Percentiles rank a stretch among this genome's conserved stretches.
phyloP scores from a whole-genome alignment of 1,140 invertebrate genomes.

The Drosophila grimshawi region DNA sequence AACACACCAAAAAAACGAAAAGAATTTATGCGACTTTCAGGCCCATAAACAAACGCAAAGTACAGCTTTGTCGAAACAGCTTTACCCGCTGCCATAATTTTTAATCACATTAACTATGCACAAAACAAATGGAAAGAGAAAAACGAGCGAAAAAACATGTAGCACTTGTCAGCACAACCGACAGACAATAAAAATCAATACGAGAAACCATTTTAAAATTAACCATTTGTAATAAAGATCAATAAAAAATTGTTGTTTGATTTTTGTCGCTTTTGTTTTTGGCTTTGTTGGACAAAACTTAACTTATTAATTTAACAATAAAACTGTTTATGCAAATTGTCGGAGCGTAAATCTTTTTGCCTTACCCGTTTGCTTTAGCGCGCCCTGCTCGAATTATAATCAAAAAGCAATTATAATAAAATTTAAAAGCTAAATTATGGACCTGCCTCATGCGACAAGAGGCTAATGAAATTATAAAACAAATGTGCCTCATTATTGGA shows the following conservation, averaged over 20 bases:
- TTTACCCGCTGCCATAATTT: slow-evolving; percentile 62
- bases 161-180: slow-evolving; percentile 76
- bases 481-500: slow-evolving; percentile 81
- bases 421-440: slow-evolving; percentile 53
- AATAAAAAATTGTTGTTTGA: slow-evolving; percentile 58
- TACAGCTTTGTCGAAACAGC: slow-evolving; percentile 40
- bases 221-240: slow-evolving; percentile 67
- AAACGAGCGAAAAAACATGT: slow-evolving; percentile 79
- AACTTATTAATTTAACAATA: slow-evolving; percentile 82
- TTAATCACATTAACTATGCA: slow-evolving; percentile 72
- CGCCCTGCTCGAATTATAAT: slow-evolving; percentile 67
- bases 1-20: slow-evolving; percentile 5
- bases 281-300: slow-evolving; percentile 59
- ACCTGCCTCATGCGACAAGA: slow-evolving; percentile 49
- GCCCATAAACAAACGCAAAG: slow-evolving; percentile 20
- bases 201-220: slow-evolving; percentile 59
- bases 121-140: slow-evolving; percentile 31
- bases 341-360: slow-evolving; percentile 47
- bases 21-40: slow-evolving; percentile 5
- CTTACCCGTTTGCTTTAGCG: slow-evolving; percentile 39
- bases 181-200: slow-evolving; percentile 70
- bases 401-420: slow-evolving; percentile 77
- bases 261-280: slow-evolving; percentile 34
- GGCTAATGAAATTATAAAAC: slow-evolving; percentile 83
- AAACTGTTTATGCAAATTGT: slow-evolving; percentile 78